phyloP scores from a whole-genome alignment of 2,888 invertebrate species.

The Fissipunctia ypsillon region DNA sequence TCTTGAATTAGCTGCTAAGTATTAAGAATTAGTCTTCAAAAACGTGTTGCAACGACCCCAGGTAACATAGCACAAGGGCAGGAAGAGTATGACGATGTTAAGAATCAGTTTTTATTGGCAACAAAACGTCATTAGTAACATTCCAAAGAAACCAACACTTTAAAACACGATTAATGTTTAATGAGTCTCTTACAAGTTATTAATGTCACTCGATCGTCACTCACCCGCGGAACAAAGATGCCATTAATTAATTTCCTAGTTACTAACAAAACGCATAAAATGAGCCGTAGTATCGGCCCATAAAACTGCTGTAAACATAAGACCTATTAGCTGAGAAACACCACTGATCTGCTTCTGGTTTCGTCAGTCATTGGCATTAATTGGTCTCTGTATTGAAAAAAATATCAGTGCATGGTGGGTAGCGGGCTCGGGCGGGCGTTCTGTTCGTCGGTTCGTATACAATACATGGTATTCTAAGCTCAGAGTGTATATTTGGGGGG shows the following conservation, averaged over 20 bases:
- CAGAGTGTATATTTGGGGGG: conserved; percentile 79
- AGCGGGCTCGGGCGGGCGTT: conserved; percentile 68
- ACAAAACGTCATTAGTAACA: background rate
- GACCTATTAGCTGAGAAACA: conserved; percentile 79
- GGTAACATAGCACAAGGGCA: no score
- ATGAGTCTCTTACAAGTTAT: conserved; percentile 29
- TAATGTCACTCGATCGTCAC: conserved; percentile 38
- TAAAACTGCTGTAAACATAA: conserved; percentile 71
- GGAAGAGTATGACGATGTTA: no score
- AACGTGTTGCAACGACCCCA: no score
- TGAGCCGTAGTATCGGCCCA: conserved; percentile 65
- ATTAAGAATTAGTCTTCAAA: background rate
- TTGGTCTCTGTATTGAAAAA: conserved; percentile 81
- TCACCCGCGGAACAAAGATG: conserved; percentile 36
- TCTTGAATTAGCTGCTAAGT: conserved; percentile 11
- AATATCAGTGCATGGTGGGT: conserved; percentile 84
- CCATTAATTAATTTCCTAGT: conserved; percentile 45
- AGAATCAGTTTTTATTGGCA: background rate
- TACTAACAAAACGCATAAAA: conserved; percentile 35
- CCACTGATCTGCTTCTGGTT: conserved; percentile 81
- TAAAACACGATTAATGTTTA: conserved; percentile 7
- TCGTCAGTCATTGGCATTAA: conserved; percentile 87
- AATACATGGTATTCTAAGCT: conserved; percentile 72
- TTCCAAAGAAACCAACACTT: conserved; percentile 4
- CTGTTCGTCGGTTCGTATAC: conserved; percentile 56